Evolutionary conservation across 37 sponge, comb jelly and placozoan species (phyloP).

Genomic region (Bolinopsis microptera): DNA sequence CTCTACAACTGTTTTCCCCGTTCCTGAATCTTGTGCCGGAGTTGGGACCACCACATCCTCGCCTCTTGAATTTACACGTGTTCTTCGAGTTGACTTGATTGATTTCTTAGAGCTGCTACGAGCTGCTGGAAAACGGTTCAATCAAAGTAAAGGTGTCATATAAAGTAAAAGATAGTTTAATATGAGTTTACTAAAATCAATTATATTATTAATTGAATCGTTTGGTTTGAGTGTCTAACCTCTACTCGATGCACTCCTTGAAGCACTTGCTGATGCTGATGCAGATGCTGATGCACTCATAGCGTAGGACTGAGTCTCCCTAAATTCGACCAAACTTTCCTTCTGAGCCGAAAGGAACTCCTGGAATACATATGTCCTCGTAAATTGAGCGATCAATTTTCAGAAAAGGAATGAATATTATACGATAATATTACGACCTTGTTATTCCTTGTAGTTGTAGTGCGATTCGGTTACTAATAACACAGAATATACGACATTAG

Average conservation of each 20-base stretch:
- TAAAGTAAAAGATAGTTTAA: no score
- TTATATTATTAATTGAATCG: no score
- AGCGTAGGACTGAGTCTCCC: neutral
- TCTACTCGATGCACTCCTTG: neutral
- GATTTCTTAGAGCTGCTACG: neutral
- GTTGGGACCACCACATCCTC: neutral
- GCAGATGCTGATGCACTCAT: neutral
- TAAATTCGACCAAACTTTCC: slow-evolving; percentile 29
- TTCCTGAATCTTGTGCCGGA: neutral
- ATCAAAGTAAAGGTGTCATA: no score
- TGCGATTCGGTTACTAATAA: no score
- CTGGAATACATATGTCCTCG: neutral
- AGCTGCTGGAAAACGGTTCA: neutral
- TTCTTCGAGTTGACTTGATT: neutral
- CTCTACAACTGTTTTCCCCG: neutral
- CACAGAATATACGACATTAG: no score
- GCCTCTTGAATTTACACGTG: neutral
- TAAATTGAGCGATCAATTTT: no score
- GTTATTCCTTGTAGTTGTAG: no score
- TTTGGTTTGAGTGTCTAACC: neutral
- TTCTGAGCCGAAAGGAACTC: slow-evolving; percentile 9
- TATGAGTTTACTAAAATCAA: no score
- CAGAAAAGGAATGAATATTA: no score
- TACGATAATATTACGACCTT: no score
- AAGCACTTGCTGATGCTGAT: neutral